A percentile compares a stretch with the other conserved stretches of the same genome.
phyloP scores from a whole-genome alignment of 2,113 vertebrate genomes.

The Lonchura striata region DNA sequence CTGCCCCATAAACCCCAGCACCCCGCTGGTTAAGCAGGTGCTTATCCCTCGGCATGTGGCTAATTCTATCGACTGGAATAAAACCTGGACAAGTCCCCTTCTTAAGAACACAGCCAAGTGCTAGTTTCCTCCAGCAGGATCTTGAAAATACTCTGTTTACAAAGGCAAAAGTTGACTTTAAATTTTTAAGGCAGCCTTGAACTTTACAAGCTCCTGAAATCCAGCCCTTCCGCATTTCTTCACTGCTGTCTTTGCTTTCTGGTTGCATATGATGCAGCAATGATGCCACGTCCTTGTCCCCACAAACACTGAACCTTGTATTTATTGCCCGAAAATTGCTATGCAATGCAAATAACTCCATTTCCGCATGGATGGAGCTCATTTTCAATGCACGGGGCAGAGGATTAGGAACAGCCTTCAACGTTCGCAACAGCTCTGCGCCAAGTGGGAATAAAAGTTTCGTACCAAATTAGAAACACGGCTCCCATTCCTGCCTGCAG shows the following conservation, averaged over 20 bases:
- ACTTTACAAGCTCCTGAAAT: background rate
- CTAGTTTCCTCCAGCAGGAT: background rate
- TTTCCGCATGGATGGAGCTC: background rate
- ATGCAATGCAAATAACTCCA: conserved; percentile 12
- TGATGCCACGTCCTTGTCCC: conserved; percentile 33
- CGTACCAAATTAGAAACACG: background rate
- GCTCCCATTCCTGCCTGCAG: background rate
- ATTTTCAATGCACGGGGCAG: background rate
- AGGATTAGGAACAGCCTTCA: conserved; percentile 33
- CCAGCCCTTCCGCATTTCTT: accelerated
- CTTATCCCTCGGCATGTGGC: background rate
- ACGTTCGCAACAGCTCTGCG: background rate
- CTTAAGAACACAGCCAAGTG: background rate
- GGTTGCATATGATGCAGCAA: background rate
- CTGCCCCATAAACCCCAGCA: background rate
- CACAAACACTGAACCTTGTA: conserved; percentile 1
- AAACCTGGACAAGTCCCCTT: background rate
- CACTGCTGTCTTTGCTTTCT: background rate
- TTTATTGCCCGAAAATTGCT: conserved; percentile 18
- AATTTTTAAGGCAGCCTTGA: background rate
- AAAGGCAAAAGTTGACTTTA: background rate
- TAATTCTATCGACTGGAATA: background rate
- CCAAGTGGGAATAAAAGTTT: conserved; percentile 40
- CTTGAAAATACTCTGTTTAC: background rate
- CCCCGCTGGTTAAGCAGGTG: background rate